A percentile compares a stretch with the other conserved stretches of the same genome.
Conservation (phyloP, 2,797 vertebrate species). For the Eulemur mongoz region DNA sequence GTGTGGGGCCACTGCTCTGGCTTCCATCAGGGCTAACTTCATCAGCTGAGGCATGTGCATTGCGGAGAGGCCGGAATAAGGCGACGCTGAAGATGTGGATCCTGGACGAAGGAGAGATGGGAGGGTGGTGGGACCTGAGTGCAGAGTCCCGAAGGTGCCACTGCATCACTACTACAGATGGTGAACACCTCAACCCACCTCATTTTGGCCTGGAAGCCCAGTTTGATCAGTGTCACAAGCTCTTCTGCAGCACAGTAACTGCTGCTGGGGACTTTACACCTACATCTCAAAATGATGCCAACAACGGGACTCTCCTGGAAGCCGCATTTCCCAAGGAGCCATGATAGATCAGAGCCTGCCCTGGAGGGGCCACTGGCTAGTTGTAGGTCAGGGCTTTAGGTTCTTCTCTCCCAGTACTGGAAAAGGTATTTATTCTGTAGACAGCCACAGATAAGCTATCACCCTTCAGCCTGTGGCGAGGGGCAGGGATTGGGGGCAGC, state of each 20-base stretch:
- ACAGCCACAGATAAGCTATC: neutral
- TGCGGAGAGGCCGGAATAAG: neutral
- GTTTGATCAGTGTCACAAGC: neutral
- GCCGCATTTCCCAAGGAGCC: neutral
- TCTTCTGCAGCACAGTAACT: neutral
- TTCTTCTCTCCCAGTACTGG: neutral
- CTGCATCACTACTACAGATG: rapidly evolving
- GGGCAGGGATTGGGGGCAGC: neutral
- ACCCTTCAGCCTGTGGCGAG: neutral
- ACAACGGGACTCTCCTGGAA: neutral
- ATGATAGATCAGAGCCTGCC: neutral
- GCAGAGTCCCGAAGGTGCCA: neutral
- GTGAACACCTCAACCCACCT: neutral
- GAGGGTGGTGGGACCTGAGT: neutral
- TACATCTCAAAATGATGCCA: neutral
- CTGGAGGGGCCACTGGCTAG: neutral
- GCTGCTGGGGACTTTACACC: neutral
- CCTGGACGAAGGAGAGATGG: neutral
- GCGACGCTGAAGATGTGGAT: neutral
- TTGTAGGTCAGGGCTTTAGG: neutral
- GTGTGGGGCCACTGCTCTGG: conserved; percentile 48
- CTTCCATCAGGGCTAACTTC: conserved; percentile 66
- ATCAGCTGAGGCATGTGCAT: neutral
- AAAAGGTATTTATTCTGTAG: neutral
- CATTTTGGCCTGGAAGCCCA: neutral